A percentile compares a stretch with the other conserved stretches of the same genome.
Evolutionary conservation across 2,797 vertebrate genomes (phyloP).

Genomic region (Iguana delicatissima): DNA sequence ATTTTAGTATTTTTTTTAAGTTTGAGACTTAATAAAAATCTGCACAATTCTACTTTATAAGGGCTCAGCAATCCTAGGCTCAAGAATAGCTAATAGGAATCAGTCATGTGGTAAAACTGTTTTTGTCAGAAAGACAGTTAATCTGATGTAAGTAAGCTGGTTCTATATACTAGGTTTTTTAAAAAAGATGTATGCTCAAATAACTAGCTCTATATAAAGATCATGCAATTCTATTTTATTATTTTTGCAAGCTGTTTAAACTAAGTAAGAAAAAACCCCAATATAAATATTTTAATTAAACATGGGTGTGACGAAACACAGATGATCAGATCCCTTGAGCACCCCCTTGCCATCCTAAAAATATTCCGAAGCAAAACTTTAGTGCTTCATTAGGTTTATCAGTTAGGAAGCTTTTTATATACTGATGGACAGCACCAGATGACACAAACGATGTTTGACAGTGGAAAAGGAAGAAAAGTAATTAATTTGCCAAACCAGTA

Average conservation of each 20-base stretch:
- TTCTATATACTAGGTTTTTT: neutral
- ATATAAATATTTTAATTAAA: constrained; percentile 9
- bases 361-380: neutral
- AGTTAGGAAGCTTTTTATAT: neutral
- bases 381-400: neutral
- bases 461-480: neutral
- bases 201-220: neutral
- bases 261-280: neutral
- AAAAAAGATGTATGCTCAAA: neutral
- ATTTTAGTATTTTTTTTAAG: neutral
- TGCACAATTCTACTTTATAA: neutral
- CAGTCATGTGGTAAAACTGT: too few relatives aligned
- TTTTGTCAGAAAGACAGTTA: neutral
- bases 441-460: neutral
- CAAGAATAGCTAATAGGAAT: neutral
- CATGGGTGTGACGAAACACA: neutral
- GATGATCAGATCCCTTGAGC: neutral
- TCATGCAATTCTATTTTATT: neutral
- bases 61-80: neutral
- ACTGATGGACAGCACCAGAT: neutral
- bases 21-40: neutral
- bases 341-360: neutral
- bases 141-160: neutral
- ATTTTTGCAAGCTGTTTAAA: neutral
- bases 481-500: neutral